Conservation (phyloP, 2,113 vertebrate species). For the Erythrolamprus reginae region DNA sequence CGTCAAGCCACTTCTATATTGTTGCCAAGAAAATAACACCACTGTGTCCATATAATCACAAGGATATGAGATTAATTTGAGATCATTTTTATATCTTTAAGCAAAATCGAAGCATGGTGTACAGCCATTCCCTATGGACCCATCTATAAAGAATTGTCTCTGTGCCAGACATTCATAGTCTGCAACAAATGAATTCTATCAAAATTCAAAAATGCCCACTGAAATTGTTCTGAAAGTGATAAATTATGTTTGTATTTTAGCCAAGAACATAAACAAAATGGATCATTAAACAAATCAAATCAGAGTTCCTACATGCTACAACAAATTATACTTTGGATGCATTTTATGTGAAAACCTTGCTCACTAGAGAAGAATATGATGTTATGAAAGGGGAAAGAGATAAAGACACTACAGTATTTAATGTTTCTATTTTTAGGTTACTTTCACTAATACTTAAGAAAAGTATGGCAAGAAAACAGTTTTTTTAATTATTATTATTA, state of each 20-base stretch:
- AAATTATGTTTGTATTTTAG: neutral
- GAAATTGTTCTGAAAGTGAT: neutral
- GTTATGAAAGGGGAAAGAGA: neutral
- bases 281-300: neutral
- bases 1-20: neutral
- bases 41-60: neutral
- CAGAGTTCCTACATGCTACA: neutral
- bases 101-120: neutral
- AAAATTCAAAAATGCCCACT: neutral
- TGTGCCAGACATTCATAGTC: neutral
- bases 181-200: neutral
- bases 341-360: neutral
- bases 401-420: no score
- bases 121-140: neutral
- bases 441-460: neutral
- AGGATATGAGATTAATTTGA: neutral
- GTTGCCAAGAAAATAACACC: neutral
- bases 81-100: neutral
- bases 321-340: neutral
- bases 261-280: neutral
- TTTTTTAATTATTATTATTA: no score
- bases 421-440: neutral
- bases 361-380: neutral
- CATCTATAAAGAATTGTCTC: neutral
- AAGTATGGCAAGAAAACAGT: neutral